A percentile compares a stretch with the other conserved stretches of the same genome.
Evolutionary conservation across 2,113 vertebrate genomes (phyloP).

Genomic region (Lagopus muta): DNA sequence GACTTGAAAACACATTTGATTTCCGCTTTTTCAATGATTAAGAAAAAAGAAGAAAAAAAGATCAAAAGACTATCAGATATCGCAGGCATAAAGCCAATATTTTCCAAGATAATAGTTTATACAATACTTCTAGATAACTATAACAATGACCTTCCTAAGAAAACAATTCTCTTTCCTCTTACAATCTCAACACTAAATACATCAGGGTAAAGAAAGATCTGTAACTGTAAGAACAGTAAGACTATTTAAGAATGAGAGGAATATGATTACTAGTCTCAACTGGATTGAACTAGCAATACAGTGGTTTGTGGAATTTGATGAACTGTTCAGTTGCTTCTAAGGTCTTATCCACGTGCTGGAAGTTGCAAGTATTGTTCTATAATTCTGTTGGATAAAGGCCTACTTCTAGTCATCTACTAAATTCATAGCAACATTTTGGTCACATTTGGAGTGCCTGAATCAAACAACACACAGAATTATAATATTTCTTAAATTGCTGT

Average conservation of each 20-base stretch:
- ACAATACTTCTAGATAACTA: background rate
- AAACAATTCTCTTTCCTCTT: background rate
- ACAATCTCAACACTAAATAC: background rate
- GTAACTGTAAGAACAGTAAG: background rate
- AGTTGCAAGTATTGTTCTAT: background rate
- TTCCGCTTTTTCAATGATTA: background rate
- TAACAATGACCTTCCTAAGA: background rate
- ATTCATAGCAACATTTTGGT: background rate
- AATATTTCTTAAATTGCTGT: background rate
- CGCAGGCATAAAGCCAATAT: background rate
- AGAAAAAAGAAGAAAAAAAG: background rate
- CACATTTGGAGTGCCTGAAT: background rate
- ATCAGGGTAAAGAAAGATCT: background rate
- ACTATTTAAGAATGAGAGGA: background rate
- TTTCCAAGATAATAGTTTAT: background rate
- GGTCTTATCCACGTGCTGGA: background rate
- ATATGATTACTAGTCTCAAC: background rate
- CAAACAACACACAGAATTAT: background rate
- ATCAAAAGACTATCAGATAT: background rate
- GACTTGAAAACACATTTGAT: background rate
- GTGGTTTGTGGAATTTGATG: background rate
- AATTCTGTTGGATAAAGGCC: background rate
- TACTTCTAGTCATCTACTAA: background rate
- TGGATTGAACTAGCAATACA: background rate
- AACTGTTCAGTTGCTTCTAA: background rate